Base-by-base conservation (phyloP, 2,797 vertebrate genomes). In the Brachyalestes nurse region DNA sequence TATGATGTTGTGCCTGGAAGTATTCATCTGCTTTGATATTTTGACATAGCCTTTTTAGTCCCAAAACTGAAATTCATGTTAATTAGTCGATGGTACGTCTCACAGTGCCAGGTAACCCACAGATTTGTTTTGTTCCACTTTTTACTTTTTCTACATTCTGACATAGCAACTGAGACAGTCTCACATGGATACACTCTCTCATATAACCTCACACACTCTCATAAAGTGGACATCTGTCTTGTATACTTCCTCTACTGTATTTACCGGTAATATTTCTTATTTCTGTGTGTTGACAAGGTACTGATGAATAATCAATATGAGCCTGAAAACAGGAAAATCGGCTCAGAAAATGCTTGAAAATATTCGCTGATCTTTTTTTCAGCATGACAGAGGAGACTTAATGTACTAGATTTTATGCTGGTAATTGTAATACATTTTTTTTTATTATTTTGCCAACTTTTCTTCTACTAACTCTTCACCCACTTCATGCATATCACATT, bases 301-400 rank as follows among this genome's bases (percentile, higher is more conserved):
- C n/a, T 73, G 60, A 72, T 65, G 58, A 79, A 65, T 73, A 47
- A 79, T 42, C 9, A 8, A 64, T 64, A 62, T n/a, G 3, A 79
- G 5, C 8, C 14, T 42, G 13, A 19, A 72, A 71, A 28, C 16
- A 78, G 25, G 53, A 64, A 79, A 42, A 49, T 47, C 40, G 2
- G 23, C 25, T 14, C 8, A 23, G n/a, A 21, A 13, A 19, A 13
- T 45, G 42, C 9, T 47, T 69, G 10, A 69, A 69, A 69, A 69
- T 58, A 21, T n/a, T 3, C 5, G 28, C 16, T n/a, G 28, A 0
- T 62, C 25, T 45, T 69, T 69, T 69, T 45, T 45, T 47, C 40
- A 12, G 8, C 10, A 8, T 69, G 40, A 45, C 16, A 12, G 42
- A 47, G 45, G 42, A 69, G 65, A 25, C 60, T 69, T 45, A 45